These are phyloP conservation scores for Muricea muricata DNA, from an alignment of 92 coral and sea anemone genomes.

Conservation along the genomic window DNA sequence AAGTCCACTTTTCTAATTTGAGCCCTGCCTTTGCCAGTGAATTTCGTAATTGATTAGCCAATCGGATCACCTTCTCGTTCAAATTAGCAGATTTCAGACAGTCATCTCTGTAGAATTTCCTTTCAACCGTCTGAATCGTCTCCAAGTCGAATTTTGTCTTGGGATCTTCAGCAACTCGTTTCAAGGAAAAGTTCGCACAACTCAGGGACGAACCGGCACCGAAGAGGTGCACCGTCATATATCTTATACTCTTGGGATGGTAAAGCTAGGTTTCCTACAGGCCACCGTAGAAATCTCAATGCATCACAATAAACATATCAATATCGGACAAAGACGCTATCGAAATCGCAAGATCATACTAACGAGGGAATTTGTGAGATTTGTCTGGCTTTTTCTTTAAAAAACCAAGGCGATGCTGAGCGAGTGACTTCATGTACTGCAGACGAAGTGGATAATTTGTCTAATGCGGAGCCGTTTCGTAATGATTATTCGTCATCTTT, in stretches of 20 bases:
- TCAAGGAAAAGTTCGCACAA: no score
- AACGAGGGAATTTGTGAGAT: slow-evolving; percentile 36
- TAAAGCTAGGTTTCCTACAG: slow-evolving; percentile 39
- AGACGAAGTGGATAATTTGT: slow-evolving; percentile 41
- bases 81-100: slow-evolving; percentile 18
- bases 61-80: slow-evolving; percentile 1
- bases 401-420: slow-evolving; percentile 31
- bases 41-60: slow-evolving; percentile 13
- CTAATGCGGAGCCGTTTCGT: slow-evolving; percentile 42
- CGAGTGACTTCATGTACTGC: slow-evolving; percentile 17
- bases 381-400: slow-evolving; percentile 32
- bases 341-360: slow-evolving; percentile 37
- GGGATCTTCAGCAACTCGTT: slow-evolving; percentile 34
- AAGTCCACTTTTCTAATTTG: slow-evolving; percentile 3
- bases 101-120: slow-evolving; percentile 39
- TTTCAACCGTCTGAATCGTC: not conserved
- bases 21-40: slow-evolving; percentile 36
- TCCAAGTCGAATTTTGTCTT: slow-evolving; percentile 17
- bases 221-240: slow-evolving; percentile 37
- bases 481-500: slow-evolving; percentile 37
- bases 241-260: slow-evolving; percentile 29
- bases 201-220: slow-evolving; percentile 1
- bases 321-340: slow-evolving; percentile 39
- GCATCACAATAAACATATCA: slow-evolving; percentile 46
- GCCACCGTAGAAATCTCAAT: slow-evolving; percentile 55